Base-by-base conservation (phyloP, 2,113 vertebrate species). In the Takifugu bimaculatus region DNA sequence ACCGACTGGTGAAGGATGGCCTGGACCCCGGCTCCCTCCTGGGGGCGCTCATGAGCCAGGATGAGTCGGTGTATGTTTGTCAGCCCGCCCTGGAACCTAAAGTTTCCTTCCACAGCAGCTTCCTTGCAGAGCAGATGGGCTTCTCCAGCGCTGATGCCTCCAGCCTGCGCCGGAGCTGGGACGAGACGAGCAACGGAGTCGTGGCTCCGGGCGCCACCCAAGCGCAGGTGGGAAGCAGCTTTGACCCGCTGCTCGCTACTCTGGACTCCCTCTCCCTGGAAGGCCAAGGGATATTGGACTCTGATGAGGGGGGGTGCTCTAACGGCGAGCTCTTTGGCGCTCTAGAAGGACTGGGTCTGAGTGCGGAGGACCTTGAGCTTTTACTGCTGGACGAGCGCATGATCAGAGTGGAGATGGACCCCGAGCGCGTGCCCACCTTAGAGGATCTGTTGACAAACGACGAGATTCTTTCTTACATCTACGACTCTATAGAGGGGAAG, bases 371-470 rank as follows among this genome's bases (percentile, higher is more conserved):
- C 75, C 70, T 93, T 57, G 91, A 94, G 61, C 83, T 92, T 28
- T 85, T 94, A 57, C 77, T 93, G 26, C 77, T 93, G 6, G 91
- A 93, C 13, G 91, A 93, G 70, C 85, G 91, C 55, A 92, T 90
- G 91, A 90, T 93, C 77, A 80, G 82, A 56, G 87, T 93, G 7
- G 86, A 85, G 51, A 88, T 90, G 71, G 88, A 91, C 67, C 71
- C 77, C 0, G 85, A 87, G 4, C 79, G 29, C 0, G 60, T 86
- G 4, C 88, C 59, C 0, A 75, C 82, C 0, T 72, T 92, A 39
- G 89, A 88, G 0, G 65, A 91, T 59, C 70, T 88, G 55, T 70
- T 93, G 7, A 77, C 87, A 15, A 91, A 89, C 5, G 77, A 81
- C 0, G 79, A 94, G 64, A 88, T 93, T 57, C 83, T 91, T 2